Evolutionary conservation across 2,888 invertebrate species (phyloP).

Genomic region (Cyaniris semiargus): DNA sequence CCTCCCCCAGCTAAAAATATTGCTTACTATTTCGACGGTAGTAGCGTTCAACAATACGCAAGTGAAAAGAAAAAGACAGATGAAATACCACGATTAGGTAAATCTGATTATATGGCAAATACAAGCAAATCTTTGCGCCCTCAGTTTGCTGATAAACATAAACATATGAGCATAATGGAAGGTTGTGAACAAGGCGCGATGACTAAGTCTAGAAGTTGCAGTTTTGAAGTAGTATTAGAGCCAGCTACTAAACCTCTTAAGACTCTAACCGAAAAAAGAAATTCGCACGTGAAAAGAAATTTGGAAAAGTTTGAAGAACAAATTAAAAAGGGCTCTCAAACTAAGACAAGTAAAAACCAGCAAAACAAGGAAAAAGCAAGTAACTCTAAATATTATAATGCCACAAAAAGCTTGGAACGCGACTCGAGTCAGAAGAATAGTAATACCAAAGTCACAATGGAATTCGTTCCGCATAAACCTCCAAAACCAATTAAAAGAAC

Average conservation of each 20-base stretch:
- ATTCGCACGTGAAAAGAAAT: conserved; percentile 78
- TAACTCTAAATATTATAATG: conserved; percentile 65
- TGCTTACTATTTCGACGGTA: conserved; percentile 77
- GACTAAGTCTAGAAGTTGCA: conserved; percentile 76
- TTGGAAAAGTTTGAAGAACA: conserved; percentile 82
- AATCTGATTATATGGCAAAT: conserved; percentile 76
- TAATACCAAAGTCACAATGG: conserved; percentile 73
- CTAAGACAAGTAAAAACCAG: conserved; percentile 66
- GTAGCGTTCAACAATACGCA: conserved; percentile 64
- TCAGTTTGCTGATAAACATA: conserved; percentile 66
- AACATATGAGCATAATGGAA: conserved; percentile 70
- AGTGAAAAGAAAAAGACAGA: conserved; percentile 69
- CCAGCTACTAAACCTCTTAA: conserved; percentile 73
- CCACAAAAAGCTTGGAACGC: conserved; percentile 74
- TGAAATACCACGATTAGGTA: conserved; percentile 81
- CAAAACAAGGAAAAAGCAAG: conserved; percentile 72
- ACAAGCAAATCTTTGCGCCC: conserved; percentile 72
- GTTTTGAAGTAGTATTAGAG: conserved; percentile 76
- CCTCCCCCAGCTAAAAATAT: conserved; percentile 69
- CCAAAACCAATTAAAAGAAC: conserved; percentile 86
- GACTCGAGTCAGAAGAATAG: conserved; percentile 69
- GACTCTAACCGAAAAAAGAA: conserved; percentile 71
- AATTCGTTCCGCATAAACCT: conserved; percentile 86
- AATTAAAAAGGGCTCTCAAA: conserved; percentile 69
- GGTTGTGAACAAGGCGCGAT: conserved; percentile 69